Conservation (phyloP, 2,888 invertebrate species). For the Sminthurides aquaticus region DNA sequence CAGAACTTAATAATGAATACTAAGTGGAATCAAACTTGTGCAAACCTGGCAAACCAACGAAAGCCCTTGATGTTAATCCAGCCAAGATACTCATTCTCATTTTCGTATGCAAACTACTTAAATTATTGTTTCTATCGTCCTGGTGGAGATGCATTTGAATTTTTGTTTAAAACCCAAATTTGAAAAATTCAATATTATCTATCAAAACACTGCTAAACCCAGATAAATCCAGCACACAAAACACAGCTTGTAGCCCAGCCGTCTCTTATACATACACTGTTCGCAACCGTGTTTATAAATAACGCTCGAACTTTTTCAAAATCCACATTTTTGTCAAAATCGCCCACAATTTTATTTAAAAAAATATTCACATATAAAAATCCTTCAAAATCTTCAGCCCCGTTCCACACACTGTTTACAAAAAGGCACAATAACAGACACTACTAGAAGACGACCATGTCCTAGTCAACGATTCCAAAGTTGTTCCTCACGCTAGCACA, state of each 20-base stretch:
- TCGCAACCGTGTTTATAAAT: neutral
- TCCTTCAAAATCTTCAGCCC: too few species aligned
- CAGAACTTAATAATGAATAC: neutral
- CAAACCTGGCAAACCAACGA: constrained; percentile 28
- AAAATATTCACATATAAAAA: too few species aligned
- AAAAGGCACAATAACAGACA: neutral
- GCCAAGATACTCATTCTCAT: constrained; percentile 33
- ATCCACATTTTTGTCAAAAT: too few species aligned
- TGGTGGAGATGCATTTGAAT: constrained; percentile 1
- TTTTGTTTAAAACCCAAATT: neutral
- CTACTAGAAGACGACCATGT: neutral
- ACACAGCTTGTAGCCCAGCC: too few species aligned
- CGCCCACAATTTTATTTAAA: too few species aligned
- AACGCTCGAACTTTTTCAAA: too few species aligned
- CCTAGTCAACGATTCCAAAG: neutral
- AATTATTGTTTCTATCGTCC: neutral
- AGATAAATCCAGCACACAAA: neutral
- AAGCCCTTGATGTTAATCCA: constrained; percentile 22
- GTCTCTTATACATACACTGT: neutral
- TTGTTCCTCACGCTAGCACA: neutral
- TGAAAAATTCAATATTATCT: neutral
- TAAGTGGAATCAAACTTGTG: neutral
- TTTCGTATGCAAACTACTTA: neutral
- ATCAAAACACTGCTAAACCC: neutral
- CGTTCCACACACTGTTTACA: too few species aligned